Base-by-base conservation (phyloP, 1,140 invertebrate species). In the Drosophila fuyamai region DNA sequence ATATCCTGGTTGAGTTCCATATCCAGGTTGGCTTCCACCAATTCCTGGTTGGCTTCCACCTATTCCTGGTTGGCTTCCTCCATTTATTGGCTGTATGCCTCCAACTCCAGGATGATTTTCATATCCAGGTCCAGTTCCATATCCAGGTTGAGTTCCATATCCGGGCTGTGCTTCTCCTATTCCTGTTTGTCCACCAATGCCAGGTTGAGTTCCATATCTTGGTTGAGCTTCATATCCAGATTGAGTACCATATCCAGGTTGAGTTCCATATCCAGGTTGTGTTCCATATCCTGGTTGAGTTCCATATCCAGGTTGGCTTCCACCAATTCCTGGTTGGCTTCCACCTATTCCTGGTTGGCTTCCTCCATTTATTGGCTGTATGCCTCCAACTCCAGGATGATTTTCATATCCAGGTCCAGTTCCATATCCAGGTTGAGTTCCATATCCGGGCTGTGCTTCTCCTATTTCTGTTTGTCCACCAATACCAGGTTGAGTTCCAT, bases 1-100 rank as follows among this genome's bases (percentile, higher is more conserved):
- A 2, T 54, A 23, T 50, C 63, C 70, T 5, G 63, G 32, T 1
- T 43, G 44, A 13, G 62, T 40, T 16, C 57, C 71, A 18, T 18
- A 8, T 4, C 61, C 63, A 0, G 60, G 40, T 4, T 66, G 57
- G 0, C 47, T 35, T 0, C 36, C 59, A 14, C 10, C 10, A 14
- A n/a, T n/a, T n/a, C 62, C 70, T 0, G 23, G 38, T 32, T 57
- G 55, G 0, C 0, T 0, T 23, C 16, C 60, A 0, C 51, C 12
- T 8, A 32, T 7, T 50, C 48, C 3, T 32, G 6, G 29, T 7
- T 32, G 29, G 0, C 29, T 32, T 4, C 59, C n/a, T n/a, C n/a
- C n/a, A n/a, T n/a, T n/a, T n/a, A n/a, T n/a, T n/a, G n/a, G n/a
- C n/a, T n/a, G n/a, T n/a, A n/a, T n/a, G n/a, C n/a, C 36, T 9